Percentiles rank a stretch among this genome's conserved stretches.
These are phyloP conservation scores for Aleiodes testaceus DNA, from an alignment of 2,888 invertebrate genomes.

Conservation along the genomic window DNA sequence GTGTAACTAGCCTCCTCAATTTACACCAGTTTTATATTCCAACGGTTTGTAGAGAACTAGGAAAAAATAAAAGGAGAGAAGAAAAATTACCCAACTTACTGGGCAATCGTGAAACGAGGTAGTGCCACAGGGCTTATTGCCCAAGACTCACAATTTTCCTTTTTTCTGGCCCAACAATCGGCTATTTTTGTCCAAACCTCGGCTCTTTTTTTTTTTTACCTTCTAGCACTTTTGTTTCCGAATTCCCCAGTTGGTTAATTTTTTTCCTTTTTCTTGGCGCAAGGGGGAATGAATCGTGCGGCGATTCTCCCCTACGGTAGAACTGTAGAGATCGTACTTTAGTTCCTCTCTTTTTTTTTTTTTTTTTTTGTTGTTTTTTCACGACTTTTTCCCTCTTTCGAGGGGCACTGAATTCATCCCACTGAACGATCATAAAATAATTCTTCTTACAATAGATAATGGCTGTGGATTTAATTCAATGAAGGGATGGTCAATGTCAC, in stretches of 20 bases:
- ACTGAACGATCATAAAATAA: constrained; percentile 71
- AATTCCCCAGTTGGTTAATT: too few relatives aligned
- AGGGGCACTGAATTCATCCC: constrained; percentile 51
- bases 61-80: neutral
- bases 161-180: neutral
- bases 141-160: too few relatives aligned
- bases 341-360: constrained; percentile 21
- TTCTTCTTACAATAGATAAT: constrained; percentile 71
- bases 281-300: constrained; percentile 38
- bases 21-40: constrained; percentile 9
- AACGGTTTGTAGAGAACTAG: neutral
- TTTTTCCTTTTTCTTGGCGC: neutral
- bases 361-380: constrained; percentile 49
- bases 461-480: constrained; percentile 69
- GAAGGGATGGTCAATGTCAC: constrained; percentile 16
- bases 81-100: neutral
- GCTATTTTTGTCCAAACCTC: constrained; percentile 1
- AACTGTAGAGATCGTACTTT: constrained; percentile 35
- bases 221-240: too few relatives aligned
- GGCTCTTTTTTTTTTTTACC: neutral
- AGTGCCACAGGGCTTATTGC: too few relatives aligned
- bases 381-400: constrained; percentile 43
- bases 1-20: constrained; percentile 20
- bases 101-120: too few relatives aligned
- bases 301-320: constrained; percentile 4